Base-by-base conservation (phyloP, 2,113 vertebrate genomes). In the Pitta sordida region DNA sequence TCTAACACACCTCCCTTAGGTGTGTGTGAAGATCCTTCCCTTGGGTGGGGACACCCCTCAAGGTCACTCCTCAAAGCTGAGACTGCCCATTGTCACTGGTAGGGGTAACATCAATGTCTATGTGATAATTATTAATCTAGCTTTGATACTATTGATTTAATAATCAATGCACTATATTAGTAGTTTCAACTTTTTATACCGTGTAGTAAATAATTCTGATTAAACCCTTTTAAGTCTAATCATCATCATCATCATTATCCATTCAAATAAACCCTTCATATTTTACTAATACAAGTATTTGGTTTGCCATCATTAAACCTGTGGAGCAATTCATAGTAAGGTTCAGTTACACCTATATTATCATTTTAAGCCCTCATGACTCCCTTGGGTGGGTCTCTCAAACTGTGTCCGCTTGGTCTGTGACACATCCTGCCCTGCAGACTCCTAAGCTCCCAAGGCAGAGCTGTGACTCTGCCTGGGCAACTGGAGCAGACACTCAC, bases 401-500 rank as follows among this genome's bases (percentile, higher is more conserved):
- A 62, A 53, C 41, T 41, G 48, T 69, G 70, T 48, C 39, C 70
- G 32, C 60, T 75, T 39, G 1, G 1, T 62, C 56, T 13, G 22
- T 3, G 34, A 62, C 53, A 83, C 55, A 83, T 83, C 39, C 21
- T 2, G 4, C 53, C 53, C 39, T 36, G 30, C 34, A 76, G 34
- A 53, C 2, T 79, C 41, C 85, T 12, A 43, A 79, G 23, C 36
- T 70, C 27, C 71, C 0, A 0, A 58, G 78, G 78, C 17, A 82
- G 55, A 60, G 24, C 36, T 1, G 1, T 27, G 46, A 29, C 32
- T 41, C 46, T 22, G 37, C n/a, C 37, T 7, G 26, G 34, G 39
- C 46, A 59, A 27, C 22, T 3, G 15, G 44, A 88, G 83, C 73
- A 79, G 60, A 43, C 3, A 97, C 97, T 95, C 94, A 99, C 99